These are phyloP conservation scores for Adelges cooleyi DNA, from an alignment of 1,140 invertebrate genomes.

Conservation along the genomic window DNA sequence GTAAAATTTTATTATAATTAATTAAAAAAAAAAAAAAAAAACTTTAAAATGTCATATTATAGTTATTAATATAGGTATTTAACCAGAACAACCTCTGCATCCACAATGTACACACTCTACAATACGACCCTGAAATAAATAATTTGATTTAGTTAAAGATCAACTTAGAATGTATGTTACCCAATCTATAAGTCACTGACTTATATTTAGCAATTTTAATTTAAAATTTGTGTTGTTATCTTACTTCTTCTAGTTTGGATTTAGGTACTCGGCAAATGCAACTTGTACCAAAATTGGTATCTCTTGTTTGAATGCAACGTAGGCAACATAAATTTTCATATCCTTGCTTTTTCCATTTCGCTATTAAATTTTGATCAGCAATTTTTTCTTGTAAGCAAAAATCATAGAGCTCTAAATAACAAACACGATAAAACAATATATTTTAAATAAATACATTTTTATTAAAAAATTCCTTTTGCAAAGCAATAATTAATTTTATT, in stretches of 20 bases:
- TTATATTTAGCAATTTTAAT: no score
- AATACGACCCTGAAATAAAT: conserved; percentile 62
- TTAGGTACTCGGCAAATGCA: conserved; percentile 99
- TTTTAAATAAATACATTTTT: no score
- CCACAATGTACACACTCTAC: conserved; percentile 97
- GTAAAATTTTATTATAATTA: no score
- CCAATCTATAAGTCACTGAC: no score
- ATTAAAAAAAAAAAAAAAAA: no score
- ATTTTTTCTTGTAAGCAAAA: conserved; percentile 96
- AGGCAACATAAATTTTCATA: conserved; percentile 99
- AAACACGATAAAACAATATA: no score
- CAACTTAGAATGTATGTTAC: no score
- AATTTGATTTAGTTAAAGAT: no score
- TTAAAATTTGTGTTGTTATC: no score
- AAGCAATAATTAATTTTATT: no score
- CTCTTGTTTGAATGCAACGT: conserved; percentile 95
- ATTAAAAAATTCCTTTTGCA: no score
- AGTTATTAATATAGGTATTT: conserved; percentile 6
- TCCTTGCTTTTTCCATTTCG: conserved; percentile 99
- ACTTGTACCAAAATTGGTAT: conserved; percentile 99
- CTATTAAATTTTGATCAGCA: conserved; percentile 93
- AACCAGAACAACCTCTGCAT: conserved; percentile 89
- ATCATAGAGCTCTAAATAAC: conserved; percentile 78
- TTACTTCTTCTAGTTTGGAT: conserved; percentile 88
- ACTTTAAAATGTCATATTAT: no score